These are phyloP conservation scores for Chaetogeoica ovagalla DNA, from an alignment of 2,888 invertebrate genomes.

Conservation along the genomic window DNA sequence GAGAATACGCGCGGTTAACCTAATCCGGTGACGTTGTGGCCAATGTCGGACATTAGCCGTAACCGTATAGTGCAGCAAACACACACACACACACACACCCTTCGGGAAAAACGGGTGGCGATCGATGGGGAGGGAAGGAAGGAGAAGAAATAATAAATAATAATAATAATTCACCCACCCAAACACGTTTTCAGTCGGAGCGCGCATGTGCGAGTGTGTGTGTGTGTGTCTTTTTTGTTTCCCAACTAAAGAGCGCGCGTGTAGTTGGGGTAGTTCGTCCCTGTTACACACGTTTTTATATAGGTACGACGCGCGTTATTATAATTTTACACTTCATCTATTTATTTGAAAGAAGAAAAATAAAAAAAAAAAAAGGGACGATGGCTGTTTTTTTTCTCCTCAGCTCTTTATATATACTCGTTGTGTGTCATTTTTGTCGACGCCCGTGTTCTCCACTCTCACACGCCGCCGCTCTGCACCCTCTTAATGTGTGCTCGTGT, in stretches of 20 bases:
- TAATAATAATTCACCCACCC: no score
- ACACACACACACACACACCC: no score
- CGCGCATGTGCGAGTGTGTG: neutral
- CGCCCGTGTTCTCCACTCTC: constrained; percentile 21
- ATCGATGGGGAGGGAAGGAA: no score
- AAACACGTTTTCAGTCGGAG: no score
- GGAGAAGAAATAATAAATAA: no score
- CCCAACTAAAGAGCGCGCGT: constrained; percentile 1
- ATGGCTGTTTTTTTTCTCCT: neutral
- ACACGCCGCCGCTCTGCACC: no score
- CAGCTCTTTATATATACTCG: no score
- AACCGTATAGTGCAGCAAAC: no score
- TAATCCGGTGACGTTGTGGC: no score
- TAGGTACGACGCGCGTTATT: constrained; percentile 1
- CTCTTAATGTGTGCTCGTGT: neutral
- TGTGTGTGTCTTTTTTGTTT: neutral
- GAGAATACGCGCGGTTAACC: no score
- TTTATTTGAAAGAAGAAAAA: constrained; percentile 46
- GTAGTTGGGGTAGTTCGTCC: constrained; percentile 22
- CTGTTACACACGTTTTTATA: neutral
- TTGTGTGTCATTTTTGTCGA: constrained; percentile 26
- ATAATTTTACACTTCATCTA: constrained; percentile 53
- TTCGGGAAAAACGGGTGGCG: no score
- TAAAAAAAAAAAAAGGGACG: constrained; percentile 41
- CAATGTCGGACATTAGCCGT: no score